phyloP scores from a whole-genome alignment of 1,140 invertebrate species.

The Frieseomelitta varia region DNA sequence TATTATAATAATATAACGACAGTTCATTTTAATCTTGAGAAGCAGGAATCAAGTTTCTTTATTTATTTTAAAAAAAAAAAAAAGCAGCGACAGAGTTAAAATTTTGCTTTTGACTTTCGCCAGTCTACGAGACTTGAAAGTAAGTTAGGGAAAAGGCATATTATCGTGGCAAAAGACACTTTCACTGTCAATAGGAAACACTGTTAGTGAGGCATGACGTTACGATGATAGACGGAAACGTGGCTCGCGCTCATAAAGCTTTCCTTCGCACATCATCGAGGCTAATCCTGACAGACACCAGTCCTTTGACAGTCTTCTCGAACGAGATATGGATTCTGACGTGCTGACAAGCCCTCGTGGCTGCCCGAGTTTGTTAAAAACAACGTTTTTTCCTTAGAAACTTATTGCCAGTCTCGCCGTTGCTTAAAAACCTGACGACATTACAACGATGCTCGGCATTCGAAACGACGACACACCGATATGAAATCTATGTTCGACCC shows the following conservation, averaged over 20 bases:
- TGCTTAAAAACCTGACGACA: background rate
- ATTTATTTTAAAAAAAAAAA: too few relatives aligned
- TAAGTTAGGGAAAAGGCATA: fast-evolving
- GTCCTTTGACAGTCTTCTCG: slow-evolving; percentile 16
- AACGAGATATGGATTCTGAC: slow-evolving; percentile 13
- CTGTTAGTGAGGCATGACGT: background rate
- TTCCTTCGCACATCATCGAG: background rate
- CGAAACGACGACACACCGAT: background rate
- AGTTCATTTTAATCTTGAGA: too few relatives aligned
- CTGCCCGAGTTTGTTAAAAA: background rate
- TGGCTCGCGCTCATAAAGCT: background rate
- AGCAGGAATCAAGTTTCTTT: too few relatives aligned
- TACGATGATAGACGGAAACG: slow-evolving; percentile 1
- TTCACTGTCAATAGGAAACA: too few relatives aligned
- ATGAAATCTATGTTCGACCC: background rate
- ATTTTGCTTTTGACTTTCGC: background rate
- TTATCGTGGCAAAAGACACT: too few relatives aligned
- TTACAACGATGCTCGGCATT: too few relatives aligned
- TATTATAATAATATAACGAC: too few relatives aligned
- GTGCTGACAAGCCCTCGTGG: background rate
- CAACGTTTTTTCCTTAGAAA: background rate
- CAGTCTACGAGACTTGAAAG: background rate
- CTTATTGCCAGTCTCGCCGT: background rate
- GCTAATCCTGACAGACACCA: slow-evolving; percentile 25
- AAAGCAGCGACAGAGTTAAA: background rate